These are phyloP conservation scores for Dryomyza anilis DNA, from an alignment of 2,888 invertebrate genomes.

Conservation along the genomic window DNA sequence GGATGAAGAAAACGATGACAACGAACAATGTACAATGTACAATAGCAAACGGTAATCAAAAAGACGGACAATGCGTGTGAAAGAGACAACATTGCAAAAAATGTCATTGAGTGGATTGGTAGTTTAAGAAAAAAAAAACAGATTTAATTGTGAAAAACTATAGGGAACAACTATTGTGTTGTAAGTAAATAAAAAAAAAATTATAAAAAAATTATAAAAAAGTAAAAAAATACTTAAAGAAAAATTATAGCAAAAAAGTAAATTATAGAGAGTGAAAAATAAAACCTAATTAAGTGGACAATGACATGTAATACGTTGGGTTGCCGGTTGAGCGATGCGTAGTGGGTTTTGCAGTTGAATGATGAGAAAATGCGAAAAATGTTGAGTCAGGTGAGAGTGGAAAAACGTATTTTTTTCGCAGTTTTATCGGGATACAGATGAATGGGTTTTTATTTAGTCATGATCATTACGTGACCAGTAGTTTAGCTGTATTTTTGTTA, in stretches of 20 bases:
- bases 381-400: too few species aligned
- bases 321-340: too few species aligned
- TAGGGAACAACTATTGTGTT: too few species aligned
- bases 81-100: neutral
- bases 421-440: too few species aligned
- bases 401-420: too few species aligned
- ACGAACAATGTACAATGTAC: neutral
- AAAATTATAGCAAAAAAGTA: neutral
- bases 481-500: too few species aligned
- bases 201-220: neutral
- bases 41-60: neutral
- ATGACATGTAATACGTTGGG: constrained; percentile 4
- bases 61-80: neutral
- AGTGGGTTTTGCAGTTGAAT: too few species aligned
- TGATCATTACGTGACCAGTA: too few species aligned
- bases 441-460: too few species aligned
- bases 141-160: neutral
- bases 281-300: constrained; percentile 8
- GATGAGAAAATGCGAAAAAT: too few species aligned
- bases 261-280: neutral
- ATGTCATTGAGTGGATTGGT: too few species aligned
- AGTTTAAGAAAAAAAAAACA: neutral
- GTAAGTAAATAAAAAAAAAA: neutral
- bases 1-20: neutral
- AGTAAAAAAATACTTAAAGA: neutral